Base-by-base conservation (phyloP, 2,113 vertebrate genomes). In the Hipposideros armiger region DNA sequence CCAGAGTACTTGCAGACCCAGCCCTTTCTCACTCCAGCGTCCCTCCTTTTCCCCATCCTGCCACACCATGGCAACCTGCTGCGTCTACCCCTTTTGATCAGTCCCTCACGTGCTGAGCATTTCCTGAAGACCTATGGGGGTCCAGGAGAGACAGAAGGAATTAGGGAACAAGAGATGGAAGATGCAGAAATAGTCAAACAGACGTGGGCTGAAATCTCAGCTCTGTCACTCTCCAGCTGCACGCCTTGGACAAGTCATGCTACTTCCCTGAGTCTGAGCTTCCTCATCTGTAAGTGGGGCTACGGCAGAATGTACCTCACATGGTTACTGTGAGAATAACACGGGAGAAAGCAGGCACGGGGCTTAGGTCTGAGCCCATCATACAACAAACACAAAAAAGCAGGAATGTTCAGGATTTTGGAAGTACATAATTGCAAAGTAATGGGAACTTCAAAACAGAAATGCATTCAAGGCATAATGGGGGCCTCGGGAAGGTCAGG, bases 301-400 rank as follows among this genome's bases (percentile, higher is more conserved):
- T 30, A 0, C 42, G 1, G 11, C 1, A 14, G 67, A 74, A 45
- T 4, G 50, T 1, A 10, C 16, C 67, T 86, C 60, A 19, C 5
- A 4, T 2, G 52, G 67, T 40, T 20, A 50, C 86, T 11, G 54
- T 4, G 91, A 77, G 60, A 72, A 62, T 54, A 74, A 80, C 54
- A 28, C 4, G 14, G 36, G 83, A 5, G 24, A 16, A 73, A 1
- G 32, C 24, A 11, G 1, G 47, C 1, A 8, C 0, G 1, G 50
- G 81, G 64, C 69, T 60, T 7, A 60, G 62, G 22, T 16, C 54
- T 40, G 42, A 2, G 42, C 40, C 77, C 30, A 2, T 10, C 47
- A 84, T 54, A 62, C 10, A 66, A 5, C 11, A 40, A 30, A 73
- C 78, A 85, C 40, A 28, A 47, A 82, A 7, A 66, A n/a, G 60